Percentiles rank a stretch among this genome's conserved stretches.
Conservation (phyloP, 2,888 invertebrate species). For the Drosophila formosana region DNA sequence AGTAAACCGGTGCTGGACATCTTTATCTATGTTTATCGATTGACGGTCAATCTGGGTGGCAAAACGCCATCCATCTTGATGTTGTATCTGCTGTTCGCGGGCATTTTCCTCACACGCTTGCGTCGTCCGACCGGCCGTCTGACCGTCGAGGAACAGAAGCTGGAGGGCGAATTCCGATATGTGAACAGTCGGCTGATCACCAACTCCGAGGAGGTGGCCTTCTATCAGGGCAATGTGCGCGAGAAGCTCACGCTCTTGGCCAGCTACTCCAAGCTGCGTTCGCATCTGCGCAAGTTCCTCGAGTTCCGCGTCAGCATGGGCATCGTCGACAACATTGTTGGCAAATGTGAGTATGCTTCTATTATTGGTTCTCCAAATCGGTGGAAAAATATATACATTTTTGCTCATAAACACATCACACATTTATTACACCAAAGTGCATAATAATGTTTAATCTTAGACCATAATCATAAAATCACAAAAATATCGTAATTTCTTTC, state of each 20-base stretch:
- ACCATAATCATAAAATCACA: too few species aligned
- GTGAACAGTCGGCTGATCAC: constrained; percentile 98
- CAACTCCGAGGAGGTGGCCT: constrained; percentile 94
- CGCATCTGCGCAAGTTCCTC: constrained; percentile 93
- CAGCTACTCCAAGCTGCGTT: constrained; percentile 94
- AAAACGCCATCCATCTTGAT: constrained; percentile 96
- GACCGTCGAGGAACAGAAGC: constrained; percentile 97
- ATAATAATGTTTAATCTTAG: too few species aligned
- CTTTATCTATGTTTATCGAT: constrained; percentile 95
- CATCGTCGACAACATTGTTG: constrained; percentile 97
- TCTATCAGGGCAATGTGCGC: constrained; percentile 92
- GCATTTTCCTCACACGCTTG: constrained; percentile 93
- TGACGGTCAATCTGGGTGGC: constrained; percentile 94
- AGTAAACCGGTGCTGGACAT: constrained; percentile 98
- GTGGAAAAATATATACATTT: too few species aligned
- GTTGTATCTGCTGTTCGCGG: constrained; percentile 94
- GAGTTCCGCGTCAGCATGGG: constrained; percentile 97
- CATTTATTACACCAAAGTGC: too few species aligned
- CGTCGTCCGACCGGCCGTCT: constrained; percentile 94
- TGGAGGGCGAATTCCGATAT: constrained; percentile 99
- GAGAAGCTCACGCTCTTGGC: constrained; percentile 95
- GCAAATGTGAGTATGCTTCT: constrained; percentile 91
- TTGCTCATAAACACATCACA: too few species aligned
- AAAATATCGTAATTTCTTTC: too few species aligned
- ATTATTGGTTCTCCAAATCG: neutral